Evolutionary conservation across 1,140 invertebrate genomes (phyloP).

Genomic region (Danaus melanippus): DNA sequence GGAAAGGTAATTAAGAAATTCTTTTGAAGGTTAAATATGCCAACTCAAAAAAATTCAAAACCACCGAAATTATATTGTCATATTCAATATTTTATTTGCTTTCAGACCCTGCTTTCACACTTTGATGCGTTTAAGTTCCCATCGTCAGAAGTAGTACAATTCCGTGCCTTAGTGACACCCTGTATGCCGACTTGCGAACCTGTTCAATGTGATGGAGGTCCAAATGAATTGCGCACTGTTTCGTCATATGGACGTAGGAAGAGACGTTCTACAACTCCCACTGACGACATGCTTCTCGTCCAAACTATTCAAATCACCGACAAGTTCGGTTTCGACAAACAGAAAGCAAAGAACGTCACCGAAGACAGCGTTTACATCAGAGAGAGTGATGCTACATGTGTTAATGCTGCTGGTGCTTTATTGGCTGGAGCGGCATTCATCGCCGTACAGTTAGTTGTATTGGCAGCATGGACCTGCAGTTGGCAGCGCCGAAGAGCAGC

Average conservation of each 20-base stretch:
- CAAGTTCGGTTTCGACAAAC: conserved; percentile 88
- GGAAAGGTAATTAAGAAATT: conserved; percentile 76
- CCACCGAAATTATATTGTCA: neutral
- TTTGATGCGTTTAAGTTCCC: conserved; percentile 98
- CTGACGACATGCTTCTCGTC: conserved; percentile 88
- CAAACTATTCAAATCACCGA: conserved; percentile 94
- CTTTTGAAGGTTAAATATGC: neutral
- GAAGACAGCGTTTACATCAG: conserved; percentile 76
- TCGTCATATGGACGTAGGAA: conserved; percentile 86
- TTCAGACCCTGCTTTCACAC: conserved; percentile 87
- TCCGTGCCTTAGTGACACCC: conserved; percentile 92
- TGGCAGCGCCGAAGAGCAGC: conserved; percentile 83
- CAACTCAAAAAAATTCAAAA: neutral
- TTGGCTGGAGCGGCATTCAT: conserved; percentile 87
- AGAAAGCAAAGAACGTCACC: conserved; percentile 61
- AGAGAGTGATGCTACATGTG: conserved; percentile 74
- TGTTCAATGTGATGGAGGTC: conserved; percentile 87
- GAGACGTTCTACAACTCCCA: conserved; percentile 74
- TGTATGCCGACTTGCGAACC: conserved; percentile 94
- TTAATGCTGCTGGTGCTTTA: conserved; percentile 84
- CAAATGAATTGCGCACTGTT: conserved; percentile 84
- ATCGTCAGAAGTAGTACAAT: conserved; percentile 94
- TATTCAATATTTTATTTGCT: conserved; percentile 6
- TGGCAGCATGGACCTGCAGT: conserved; percentile 87
- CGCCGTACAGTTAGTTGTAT: conserved; percentile 84